phyloP scores from a whole-genome alignment of 2,888 invertebrate genomes.

The Gibbula magus region DNA sequence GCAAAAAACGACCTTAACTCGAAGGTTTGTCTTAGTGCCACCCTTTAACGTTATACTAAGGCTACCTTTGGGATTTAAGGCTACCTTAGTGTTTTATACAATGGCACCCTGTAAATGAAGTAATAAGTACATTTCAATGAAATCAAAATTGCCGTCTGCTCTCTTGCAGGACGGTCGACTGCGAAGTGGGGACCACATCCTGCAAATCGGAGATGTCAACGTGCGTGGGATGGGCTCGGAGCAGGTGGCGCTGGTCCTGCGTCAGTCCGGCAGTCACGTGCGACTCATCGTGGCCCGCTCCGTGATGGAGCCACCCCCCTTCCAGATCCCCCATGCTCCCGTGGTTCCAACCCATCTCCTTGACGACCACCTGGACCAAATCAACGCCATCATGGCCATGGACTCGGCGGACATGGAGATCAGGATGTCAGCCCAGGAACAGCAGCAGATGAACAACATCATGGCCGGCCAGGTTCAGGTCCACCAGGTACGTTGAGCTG shows the following conservation, averaged over 20 bases:
- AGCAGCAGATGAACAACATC: conserved; percentile 31
- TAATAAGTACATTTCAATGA: too few relatives aligned
- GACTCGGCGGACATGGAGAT: conserved; percentile 36
- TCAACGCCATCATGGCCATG: conserved; percentile 50
- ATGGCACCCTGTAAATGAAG: too few relatives aligned
- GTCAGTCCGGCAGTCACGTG: conserved; percentile 96
- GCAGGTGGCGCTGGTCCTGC: conserved; percentile 92
- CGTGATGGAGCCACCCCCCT: conserved; percentile 64
- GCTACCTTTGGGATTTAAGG: too few relatives aligned
- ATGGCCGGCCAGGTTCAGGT: conserved; percentile 58
- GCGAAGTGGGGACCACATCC: conserved; percentile 97
- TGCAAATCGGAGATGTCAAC: conserved; percentile 91
- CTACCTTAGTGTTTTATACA: too few relatives aligned
- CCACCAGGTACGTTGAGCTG: conserved; percentile 53
- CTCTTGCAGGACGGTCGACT: conserved; percentile 89
- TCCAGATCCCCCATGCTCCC: conserved; percentile 81
- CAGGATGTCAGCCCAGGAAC: conserved; percentile 28
- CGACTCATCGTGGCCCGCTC: conserved; percentile 92
- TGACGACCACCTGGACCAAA: conserved; percentile 86
- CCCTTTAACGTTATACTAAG: too few relatives aligned
- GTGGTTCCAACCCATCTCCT: conserved; percentile 92
- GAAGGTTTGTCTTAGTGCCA: too few relatives aligned
- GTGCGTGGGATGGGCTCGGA: conserved; percentile 97
- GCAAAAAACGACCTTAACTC: too few relatives aligned
- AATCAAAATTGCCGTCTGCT: background rate